phyloP scores from a whole-genome alignment of 2,888 invertebrate genomes.

The Rhamphomyia laevipes region DNA sequence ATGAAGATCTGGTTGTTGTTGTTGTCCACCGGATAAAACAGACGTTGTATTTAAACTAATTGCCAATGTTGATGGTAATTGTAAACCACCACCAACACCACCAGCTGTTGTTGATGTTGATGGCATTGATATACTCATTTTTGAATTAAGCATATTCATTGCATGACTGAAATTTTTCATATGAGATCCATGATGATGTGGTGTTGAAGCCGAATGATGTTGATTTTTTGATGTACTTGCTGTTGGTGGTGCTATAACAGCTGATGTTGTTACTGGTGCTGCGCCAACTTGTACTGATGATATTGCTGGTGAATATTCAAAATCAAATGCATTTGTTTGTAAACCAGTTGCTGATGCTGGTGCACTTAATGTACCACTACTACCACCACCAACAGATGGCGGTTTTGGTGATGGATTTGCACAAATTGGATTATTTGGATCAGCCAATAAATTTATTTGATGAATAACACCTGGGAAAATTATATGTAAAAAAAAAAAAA shows the following conservation, averaged over 20 bases:
- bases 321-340: constrained; percentile 32
- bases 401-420: constrained; percentile 45
- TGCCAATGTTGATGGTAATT: constrained; percentile 16
- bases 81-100: no score
- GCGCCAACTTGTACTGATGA: constrained; percentile 11
- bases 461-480: constrained; percentile 69
- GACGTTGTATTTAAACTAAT: constrained; percentile 15
- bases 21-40: constrained; percentile 11
- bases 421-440: constrained; percentile 50
- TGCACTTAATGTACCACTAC: constrained; percentile 29
- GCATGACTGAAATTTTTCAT: constrained; percentile 31
- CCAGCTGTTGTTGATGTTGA: constrained; percentile 10
- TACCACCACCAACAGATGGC: constrained; percentile 27
- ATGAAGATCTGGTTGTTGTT: constrained; percentile 10
- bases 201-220: constrained; percentile 10
- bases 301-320: constrained; percentile 26
- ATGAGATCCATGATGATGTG: constrained; percentile 15
- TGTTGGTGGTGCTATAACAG: background rate
- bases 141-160: constrained; percentile 28
- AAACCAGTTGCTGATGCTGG: constrained; percentile 31
- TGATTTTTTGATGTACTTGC: constrained; percentile 9
- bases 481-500: no score
- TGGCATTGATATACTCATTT: constrained; percentile 20
- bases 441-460: constrained; percentile 61
- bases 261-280: background rate